Base-by-base conservation (phyloP, 2,888 invertebrate genomes). In the Nemoura dubitans region DNA sequence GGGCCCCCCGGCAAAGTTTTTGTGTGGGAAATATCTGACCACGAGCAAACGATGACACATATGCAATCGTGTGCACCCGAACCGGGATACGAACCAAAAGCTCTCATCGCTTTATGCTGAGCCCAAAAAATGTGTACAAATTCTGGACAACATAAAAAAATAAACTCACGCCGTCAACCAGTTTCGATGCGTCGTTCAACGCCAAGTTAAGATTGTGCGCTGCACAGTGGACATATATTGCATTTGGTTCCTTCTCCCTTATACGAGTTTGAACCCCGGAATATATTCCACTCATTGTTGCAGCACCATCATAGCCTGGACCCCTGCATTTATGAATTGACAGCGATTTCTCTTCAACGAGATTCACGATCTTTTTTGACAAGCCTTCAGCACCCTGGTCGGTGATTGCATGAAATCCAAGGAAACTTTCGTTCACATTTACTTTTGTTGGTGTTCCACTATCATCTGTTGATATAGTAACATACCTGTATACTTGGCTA, bases 241-340 rank as follows among this genome's bases (percentile, higher is more conserved):
- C n/a, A n/a, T 88, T 59, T 25, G 87, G 86, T 86, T 85, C 86
- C 83, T 87, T 83, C 84, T 87, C 85, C 87, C 86, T 88, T 82
- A 88, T 86, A 86, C 83, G 84, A 25, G 87, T 87, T 88, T 89
- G 87, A 76, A 89, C 80, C 43, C 88, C 88, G 81, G 85, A 86
- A 84, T 88, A 89, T 16, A 86, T 86, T 76, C 89, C 88, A 30
- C 87, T 87, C 89, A 89, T 88, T 76, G 88, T 87, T 76, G 83
- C 82, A 25, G 87, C 87, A 88, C 86, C 88, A 88, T 88, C 87
- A 84, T 88, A 89, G 36, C 88, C 89, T 86, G 88, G 89, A 43
- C 88, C 88, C 83, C 86, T 87, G 86, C 88, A 88, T 87, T 88
- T 87, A 16, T 80, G 80, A 26, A 80, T 80, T 27, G 80, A 80